These are phyloP conservation scores for Gyps fulvus DNA, from an alignment of 2,113 vertebrate genomes.

Conservation along the genomic window DNA sequence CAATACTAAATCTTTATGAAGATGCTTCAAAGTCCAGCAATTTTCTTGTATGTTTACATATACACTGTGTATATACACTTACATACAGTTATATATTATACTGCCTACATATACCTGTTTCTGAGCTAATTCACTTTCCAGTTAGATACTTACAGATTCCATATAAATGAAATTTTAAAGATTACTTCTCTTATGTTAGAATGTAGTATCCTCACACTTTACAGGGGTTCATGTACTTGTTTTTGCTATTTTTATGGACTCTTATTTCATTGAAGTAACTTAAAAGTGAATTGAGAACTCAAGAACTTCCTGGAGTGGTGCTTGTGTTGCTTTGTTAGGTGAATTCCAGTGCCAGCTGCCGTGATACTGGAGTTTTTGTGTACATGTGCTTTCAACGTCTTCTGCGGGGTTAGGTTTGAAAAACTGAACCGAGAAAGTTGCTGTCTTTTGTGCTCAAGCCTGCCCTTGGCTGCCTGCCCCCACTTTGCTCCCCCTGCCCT, in stretches of 20 bases:
- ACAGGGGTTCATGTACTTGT: background rate
- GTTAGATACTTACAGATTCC: background rate
- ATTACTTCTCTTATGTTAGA: background rate
- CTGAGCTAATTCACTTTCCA: background rate
- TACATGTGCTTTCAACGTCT: background rate
- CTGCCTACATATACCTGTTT: rapidly evolving
- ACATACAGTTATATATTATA: rapidly evolving
- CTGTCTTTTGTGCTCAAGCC: background rate
- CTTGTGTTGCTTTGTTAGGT: background rate
- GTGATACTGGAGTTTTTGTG: background rate
- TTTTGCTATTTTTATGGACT: background rate
- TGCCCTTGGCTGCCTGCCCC: background rate
- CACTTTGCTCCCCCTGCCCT: rapidly evolving
- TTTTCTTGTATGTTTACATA: rapidly evolving
- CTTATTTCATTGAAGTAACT: background rate
- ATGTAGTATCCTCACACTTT: background rate
- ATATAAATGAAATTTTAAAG: background rate
- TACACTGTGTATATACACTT: background rate
- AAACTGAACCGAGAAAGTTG: rapidly evolving
- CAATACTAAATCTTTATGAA: background rate
- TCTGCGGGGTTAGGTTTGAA: background rate
- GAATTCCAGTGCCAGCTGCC: background rate
- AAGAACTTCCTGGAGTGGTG: background rate
- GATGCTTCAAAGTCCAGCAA: background rate
- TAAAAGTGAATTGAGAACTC: background rate